Evolutionary conservation across 2,113 vertebrate species (phyloP).

Genomic region (Lophochroa leadbeateri): DNA sequence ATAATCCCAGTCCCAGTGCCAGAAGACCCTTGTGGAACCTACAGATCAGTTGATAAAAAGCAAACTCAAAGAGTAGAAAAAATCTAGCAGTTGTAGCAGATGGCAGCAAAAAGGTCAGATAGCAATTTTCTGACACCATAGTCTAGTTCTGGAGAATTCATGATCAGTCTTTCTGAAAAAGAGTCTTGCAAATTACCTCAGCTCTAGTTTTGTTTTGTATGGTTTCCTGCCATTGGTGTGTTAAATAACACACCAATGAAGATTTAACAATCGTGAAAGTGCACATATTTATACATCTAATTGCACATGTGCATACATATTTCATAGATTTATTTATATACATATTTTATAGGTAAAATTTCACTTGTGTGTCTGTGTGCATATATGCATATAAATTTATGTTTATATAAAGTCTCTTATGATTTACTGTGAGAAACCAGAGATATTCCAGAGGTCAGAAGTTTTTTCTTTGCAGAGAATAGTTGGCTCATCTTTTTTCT

Average conservation of each 20-base stretch:
- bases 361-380: accelerated
- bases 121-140: not conserved
- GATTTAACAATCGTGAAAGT: not conserved
- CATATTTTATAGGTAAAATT: not conserved
- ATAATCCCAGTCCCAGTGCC: accelerated
- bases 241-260: not conserved
- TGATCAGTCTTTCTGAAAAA: not conserved
- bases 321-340: not conserved
- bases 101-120: not conserved
- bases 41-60: not conserved
- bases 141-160: not conserved
- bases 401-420: not conserved
- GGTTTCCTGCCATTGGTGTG: not conserved
- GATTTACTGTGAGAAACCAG: not conserved
- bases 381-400: not conserved
- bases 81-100: not conserved
- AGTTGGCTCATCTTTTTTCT: not conserved
- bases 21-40: not conserved
- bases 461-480: not conserved
- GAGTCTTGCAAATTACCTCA: not conserved
- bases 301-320: accelerated
- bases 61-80: not conserved
- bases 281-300: not conserved
- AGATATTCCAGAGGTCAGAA: not conserved
- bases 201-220: not conserved